A percentile compares a stretch with the other conserved stretches of the same genome.
Conservation (phyloP, 2,888 invertebrate genomes). For the Myathropa florea region DNA sequence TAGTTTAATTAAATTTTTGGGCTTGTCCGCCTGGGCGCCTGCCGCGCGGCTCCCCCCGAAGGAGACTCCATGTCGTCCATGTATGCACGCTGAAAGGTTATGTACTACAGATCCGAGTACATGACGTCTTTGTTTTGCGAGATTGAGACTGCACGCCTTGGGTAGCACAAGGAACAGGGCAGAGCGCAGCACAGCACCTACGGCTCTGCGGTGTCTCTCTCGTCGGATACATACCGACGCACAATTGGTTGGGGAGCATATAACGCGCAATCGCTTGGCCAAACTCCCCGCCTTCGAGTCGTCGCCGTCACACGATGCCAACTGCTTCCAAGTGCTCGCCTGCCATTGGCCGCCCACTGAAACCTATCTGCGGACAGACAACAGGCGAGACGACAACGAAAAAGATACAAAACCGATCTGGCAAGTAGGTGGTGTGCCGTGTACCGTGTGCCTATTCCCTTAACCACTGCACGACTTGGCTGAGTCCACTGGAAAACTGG, state of each 20-base stretch:
- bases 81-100: slow-evolving; percentile 24
- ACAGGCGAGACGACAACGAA: background rate
- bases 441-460: slow-evolving; percentile 25
- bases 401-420: slow-evolving; percentile 52
- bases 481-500: slow-evolving; percentile 54
- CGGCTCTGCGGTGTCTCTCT: background rate
- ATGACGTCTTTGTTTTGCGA: slow-evolving; percentile 34
- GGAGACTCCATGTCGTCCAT: background rate
- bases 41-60: background rate
- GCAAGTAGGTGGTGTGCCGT: slow-evolving; percentile 29
- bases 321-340: slow-evolving; percentile 32
- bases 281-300: slow-evolving; percentile 57
- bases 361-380: slow-evolving; percentile 34
- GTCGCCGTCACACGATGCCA: slow-evolving; percentile 7
- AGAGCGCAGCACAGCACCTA: slow-evolving; percentile 48
- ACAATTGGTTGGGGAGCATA: slow-evolving; percentile 64
- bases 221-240: slow-evolving; percentile 26
- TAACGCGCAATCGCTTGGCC: slow-evolving; percentile 66
- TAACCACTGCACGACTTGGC: background rate
- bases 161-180: too few species aligned
- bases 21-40: slow-evolving; percentile 16
- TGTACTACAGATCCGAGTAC: slow-evolving; percentile 13
- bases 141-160: slow-evolving; percentile 28
- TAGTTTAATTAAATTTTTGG: slow-evolving; percentile 68
- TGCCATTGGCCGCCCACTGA: slow-evolving; percentile 65